phyloP scores from a whole-genome alignment of 2,113 vertebrate species.

The Nothocercus julius region DNA sequence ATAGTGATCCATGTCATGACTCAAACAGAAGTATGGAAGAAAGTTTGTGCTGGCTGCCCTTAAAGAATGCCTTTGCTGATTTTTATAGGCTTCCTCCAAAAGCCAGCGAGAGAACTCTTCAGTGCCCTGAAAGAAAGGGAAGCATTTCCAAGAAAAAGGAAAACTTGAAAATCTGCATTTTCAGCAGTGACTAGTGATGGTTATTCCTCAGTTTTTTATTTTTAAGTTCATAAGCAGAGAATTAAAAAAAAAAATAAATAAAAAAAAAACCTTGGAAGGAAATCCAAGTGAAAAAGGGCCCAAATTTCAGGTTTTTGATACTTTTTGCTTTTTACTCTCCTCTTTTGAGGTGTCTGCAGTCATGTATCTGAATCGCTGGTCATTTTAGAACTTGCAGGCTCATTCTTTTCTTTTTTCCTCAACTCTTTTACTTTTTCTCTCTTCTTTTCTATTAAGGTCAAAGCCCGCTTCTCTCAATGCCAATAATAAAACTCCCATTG shows the following conservation, averaged over 20 bases:
- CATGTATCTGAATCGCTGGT: background rate
- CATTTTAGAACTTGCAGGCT: background rate
- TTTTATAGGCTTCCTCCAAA: constrained; percentile 31
- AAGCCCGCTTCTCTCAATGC: constrained; percentile 47
- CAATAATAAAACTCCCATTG: constrained; percentile 65
- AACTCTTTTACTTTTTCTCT: constrained; percentile 46
- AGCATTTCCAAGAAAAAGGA: constrained; percentile 47
- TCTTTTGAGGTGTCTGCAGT: constrained; percentile 17
- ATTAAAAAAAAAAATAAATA: constrained; percentile 13
- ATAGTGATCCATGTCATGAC: background rate
- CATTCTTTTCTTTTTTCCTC: constrained; percentile 36
- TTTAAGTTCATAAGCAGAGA: constrained; percentile 13
- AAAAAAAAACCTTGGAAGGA: background rate
- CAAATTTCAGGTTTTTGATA: constrained; percentile 3
- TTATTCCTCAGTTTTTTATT: constrained; percentile 13
- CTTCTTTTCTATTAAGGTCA: constrained; percentile 65
- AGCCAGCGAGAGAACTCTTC: background rate
- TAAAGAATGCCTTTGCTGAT: background rate
- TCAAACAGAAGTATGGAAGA: background rate
- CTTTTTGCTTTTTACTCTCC: background rate
- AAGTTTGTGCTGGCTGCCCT: background rate
- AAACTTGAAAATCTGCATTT: constrained; percentile 49
- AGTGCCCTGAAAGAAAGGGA: background rate
- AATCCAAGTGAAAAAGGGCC: background rate
- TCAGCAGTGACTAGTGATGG: constrained; percentile 6